These are phyloP conservation scores for Leptarthrus brevirostris DNA, from an alignment of 2,888 invertebrate species.

Conservation along the genomic window DNA sequence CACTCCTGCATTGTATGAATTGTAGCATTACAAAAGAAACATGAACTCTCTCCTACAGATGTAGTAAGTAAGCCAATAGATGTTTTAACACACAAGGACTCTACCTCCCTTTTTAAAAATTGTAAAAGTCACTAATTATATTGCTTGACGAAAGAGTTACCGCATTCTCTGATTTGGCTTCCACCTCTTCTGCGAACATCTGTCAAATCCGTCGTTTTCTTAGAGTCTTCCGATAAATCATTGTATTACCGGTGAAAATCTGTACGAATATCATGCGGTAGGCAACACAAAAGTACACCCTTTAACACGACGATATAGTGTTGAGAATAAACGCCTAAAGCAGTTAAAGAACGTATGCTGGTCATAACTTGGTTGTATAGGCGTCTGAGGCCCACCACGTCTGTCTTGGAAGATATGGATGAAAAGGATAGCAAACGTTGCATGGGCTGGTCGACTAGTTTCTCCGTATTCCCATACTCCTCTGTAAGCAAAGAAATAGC, in stretches of 20 bases:
- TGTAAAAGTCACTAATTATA: slow-evolving; percentile 24
- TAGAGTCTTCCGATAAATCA: background rate
- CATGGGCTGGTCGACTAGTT: slow-evolving; percentile 43
- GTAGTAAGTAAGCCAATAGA: too few species aligned
- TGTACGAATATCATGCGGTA: slow-evolving; percentile 30
- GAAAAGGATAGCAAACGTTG: slow-evolving; percentile 45
- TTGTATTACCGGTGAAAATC: slow-evolving; percentile 31
- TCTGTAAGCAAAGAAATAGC: slow-evolving; percentile 41
- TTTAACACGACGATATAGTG: slow-evolving; percentile 47
- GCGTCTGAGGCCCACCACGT: slow-evolving; percentile 31
- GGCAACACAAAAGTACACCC: slow-evolving; percentile 39
- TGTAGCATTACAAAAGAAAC: too few species aligned
- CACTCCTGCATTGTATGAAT: too few species aligned
- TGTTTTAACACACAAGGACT: slow-evolving; percentile 3
- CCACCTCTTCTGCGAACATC: background rate
- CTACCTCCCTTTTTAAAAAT: slow-evolving; percentile 45
- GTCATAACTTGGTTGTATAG: slow-evolving; percentile 41
- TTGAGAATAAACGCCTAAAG: slow-evolving; percentile 40
- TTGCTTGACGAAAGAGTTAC: slow-evolving; percentile 28
- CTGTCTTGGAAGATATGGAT: slow-evolving; percentile 19
- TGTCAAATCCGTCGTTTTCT: background rate
- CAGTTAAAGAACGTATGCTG: slow-evolving; percentile 37
- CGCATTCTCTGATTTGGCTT: background rate
- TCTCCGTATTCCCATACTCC: slow-evolving; percentile 46
- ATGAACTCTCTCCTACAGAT: too few species aligned